Percentiles rank a stretch among this genome's conserved stretches.
phyloP scores from a whole-genome alignment of 2,888 invertebrate genomes.

The Periphyllus acericola region DNA sequence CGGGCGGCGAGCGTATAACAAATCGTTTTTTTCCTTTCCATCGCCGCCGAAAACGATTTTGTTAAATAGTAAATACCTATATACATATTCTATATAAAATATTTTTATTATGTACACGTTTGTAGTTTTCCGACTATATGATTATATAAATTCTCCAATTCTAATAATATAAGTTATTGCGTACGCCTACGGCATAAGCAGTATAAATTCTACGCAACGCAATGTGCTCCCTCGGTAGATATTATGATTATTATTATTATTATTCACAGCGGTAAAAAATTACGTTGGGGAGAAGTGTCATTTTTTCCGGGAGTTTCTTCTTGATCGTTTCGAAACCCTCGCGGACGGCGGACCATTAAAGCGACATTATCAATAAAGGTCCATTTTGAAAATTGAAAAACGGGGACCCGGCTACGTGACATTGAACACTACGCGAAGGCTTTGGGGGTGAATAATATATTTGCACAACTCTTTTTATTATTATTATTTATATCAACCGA shows the following conservation, averaged over 20 bases:
- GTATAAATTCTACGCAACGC: background rate
- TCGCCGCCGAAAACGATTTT: background rate
- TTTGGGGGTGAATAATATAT: conserved; percentile 54
- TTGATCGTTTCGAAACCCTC: conserved; percentile 50
- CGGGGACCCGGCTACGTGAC: conserved; percentile 44
- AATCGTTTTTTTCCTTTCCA: background rate
- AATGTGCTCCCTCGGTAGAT: background rate
- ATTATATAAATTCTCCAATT: no score
- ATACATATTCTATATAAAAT: background rate
- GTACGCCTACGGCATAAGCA: no score
- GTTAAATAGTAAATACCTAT: no score
- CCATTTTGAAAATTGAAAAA: conserved; percentile 60
- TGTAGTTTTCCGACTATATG: background rate
- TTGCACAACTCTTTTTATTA: conserved; percentile 47
- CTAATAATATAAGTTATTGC: background rate
- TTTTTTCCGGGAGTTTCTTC: background rate
- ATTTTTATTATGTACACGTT: background rate
- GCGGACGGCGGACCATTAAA: conserved; percentile 38
- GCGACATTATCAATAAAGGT: conserved; percentile 37
- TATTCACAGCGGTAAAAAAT: conserved; percentile 23
- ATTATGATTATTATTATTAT: conserved; percentile 28
- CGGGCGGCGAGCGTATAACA: background rate
- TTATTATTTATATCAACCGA: conserved; percentile 35
- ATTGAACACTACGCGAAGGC: conserved; percentile 13
- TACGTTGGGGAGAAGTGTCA: conserved; percentile 18